Conservation (phyloP, 2,888 invertebrate genomes). For the Drosophila austrosaltans region DNA sequence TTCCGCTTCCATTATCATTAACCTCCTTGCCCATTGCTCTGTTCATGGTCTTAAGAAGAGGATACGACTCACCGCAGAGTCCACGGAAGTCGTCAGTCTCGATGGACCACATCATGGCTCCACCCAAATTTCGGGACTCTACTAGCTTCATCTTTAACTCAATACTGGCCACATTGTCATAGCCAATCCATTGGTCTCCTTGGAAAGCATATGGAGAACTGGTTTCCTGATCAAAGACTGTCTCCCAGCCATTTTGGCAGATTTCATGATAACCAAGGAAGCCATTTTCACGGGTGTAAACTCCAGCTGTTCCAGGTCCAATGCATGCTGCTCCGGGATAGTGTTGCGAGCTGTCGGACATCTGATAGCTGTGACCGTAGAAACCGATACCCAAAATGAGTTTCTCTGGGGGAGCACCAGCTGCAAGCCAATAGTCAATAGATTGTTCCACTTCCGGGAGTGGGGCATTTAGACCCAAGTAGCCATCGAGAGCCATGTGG, state of each 20-base stretch:
- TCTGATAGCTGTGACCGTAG: slow-evolving; percentile 92
- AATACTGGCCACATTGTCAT: slow-evolving; percentile 92
- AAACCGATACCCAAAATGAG: slow-evolving; percentile 93
- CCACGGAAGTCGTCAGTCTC: slow-evolving; percentile 97
- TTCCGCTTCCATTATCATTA: slow-evolving; percentile 24
- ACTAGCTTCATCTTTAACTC: slow-evolving; percentile 92
- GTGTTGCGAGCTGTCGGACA: slow-evolving; percentile 85
- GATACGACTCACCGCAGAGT: slow-evolving; percentile 87
- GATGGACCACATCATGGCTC: slow-evolving; percentile 87
- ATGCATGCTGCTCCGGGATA: slow-evolving; percentile 54
- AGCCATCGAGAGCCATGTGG: slow-evolving; percentile 53
- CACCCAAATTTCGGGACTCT: slow-evolving; percentile 91
- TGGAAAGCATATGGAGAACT: slow-evolving; percentile 90
- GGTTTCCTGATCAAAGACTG: slow-evolving; percentile 50
- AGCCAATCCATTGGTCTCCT: slow-evolving; percentile 95
- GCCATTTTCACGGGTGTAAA: slow-evolving; percentile 52
- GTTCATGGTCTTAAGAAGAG: slow-evolving; percentile 66
- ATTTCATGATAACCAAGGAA: slow-evolving; percentile 69
- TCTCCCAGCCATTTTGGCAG: slow-evolving; percentile 69
- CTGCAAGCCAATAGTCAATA: slow-evolving; percentile 91
- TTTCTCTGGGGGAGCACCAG: slow-evolving; percentile 88
- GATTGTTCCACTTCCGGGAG: slow-evolving; percentile 91
- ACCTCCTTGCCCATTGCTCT: slow-evolving; percentile 44
- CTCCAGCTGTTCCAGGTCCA: slow-evolving; percentile 55
- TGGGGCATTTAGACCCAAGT: slow-evolving; percentile 70